Evolutionary conservation across 2,113 vertebrate genomes (phyloP).

Genomic region (Bucco capensis): DNA sequence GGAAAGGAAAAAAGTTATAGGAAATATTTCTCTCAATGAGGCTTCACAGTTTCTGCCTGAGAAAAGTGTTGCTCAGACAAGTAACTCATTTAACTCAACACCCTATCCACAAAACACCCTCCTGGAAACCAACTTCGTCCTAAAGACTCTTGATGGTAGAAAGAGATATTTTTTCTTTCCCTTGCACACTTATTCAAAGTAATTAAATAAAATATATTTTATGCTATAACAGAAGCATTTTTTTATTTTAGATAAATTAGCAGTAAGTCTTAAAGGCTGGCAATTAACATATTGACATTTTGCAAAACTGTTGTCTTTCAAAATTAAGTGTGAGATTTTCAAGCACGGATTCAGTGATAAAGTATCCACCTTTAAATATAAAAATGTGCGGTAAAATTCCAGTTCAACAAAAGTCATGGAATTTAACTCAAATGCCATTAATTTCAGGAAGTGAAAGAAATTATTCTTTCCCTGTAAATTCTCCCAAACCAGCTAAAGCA

Average conservation of each 20-base stretch:
- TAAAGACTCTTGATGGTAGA: background rate
- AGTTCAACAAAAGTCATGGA: background rate
- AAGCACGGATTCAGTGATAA: background rate
- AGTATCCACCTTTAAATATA: background rate
- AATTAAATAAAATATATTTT: background rate
- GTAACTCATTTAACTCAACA: background rate
- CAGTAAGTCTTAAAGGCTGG: background rate
- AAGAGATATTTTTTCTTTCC: background rate
- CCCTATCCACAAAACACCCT: background rate
- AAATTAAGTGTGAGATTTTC: background rate
- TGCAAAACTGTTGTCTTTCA: background rate
- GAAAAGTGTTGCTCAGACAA: background rate
- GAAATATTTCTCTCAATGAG: background rate
- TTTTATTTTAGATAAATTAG: background rate
- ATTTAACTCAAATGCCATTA: background rate
- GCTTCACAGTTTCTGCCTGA: background rate
- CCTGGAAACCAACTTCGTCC: background rate
- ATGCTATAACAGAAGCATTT: background rate
- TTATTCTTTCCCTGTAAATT: background rate
- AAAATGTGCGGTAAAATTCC: background rate
- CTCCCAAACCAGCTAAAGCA: background rate
- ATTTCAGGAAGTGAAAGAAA: background rate
- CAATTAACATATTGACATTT: background rate
- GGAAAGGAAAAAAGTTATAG: background rate
- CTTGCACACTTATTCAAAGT: background rate